A percentile compares a stretch with the other conserved stretches of the same genome.
Conservation (phyloP, 1,140 invertebrate species). For the Amphibalanus amphitrite region DNA sequence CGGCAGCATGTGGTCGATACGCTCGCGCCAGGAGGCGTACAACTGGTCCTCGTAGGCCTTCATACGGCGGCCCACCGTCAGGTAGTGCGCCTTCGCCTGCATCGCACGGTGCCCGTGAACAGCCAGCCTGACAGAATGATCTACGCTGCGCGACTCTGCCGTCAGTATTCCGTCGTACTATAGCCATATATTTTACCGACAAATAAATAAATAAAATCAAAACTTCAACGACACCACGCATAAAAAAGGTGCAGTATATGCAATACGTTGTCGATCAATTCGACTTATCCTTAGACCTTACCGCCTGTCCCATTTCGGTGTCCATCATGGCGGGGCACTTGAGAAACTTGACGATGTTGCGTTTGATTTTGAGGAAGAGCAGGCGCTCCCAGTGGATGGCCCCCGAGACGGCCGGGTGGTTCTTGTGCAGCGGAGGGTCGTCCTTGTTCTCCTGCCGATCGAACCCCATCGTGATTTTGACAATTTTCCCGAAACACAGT, state of each 20-base stretch:
- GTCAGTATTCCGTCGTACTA: no score
- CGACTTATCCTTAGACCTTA: conserved; percentile 22
- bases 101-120: no score
- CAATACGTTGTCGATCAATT: no score
- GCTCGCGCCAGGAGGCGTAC: conserved; percentile 24
- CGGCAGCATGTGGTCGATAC: conserved; percentile 24
- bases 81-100: conserved; percentile 56
- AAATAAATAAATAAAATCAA: no score
- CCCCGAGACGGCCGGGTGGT: conserved; percentile 57
- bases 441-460: conserved; percentile 39
- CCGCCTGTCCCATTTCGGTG: conserved; percentile 34
- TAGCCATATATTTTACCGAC: no score
- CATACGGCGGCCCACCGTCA: conserved; percentile 49
- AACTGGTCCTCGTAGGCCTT: conserved; percentile 48
- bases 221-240: no score
- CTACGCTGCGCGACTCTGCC: no score
- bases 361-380: background rate
- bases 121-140: no score
- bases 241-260: no score
- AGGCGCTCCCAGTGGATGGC: conserved; percentile 55
- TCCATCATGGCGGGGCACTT: background rate
- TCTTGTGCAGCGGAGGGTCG: conserved; percentile 50
- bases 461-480: no score
- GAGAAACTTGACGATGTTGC: background rate
- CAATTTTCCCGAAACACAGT: no score